Evolutionary conservation across 2,797 vertebrate genomes (phyloP), one percentile per base, ranked within the genome.

Genomic region (Picus viridis): DNA sequence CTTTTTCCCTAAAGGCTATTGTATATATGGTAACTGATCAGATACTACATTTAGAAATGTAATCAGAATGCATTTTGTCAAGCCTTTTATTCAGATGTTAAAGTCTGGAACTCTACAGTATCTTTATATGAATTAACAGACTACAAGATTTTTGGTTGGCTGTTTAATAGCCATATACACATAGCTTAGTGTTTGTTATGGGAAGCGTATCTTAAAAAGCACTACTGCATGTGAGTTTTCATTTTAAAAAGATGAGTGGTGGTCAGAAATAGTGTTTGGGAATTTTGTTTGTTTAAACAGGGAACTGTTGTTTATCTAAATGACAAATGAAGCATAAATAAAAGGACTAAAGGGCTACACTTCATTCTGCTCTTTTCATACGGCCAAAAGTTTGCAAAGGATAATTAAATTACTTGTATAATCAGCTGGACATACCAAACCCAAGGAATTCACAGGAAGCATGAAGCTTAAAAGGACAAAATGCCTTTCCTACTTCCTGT

Each of bases 1-100:
- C 74, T 89, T 90, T 12, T 91, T 91, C 49, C 89, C 82, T 94
- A 92, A 86, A 86, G 90, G 89, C 89, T 95, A 39, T 93, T 93
- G 93, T 89, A 83, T 88, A 64, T 74, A 53, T 39, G 39, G 89
- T 89, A 85, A 89, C 73, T 86, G 63, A 92, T 85, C 64, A 82
- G 83, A 89, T 92, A 27, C 49, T 92, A 14, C 88, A 89, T 73
- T 86, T 93, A 84, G 70, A 92, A 88, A 53, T 68, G 59, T 83
- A 70, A 93, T 82, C 59, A 83, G 61, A 92, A 27, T 75, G 45
- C 54, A 64, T 89, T 88, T 71, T 92, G 58, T 92, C 70, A 70
- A 51, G 79, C 82, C 63, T 83, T 94, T 71, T 81, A 70, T 69
- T 88, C 79, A 63, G 76, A 87, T 92, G 73, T 77, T 90, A 23